phyloP scores from a whole-genome alignment of 1,140 invertebrate genomes.

The Temnothorax nylanderi region DNA sequence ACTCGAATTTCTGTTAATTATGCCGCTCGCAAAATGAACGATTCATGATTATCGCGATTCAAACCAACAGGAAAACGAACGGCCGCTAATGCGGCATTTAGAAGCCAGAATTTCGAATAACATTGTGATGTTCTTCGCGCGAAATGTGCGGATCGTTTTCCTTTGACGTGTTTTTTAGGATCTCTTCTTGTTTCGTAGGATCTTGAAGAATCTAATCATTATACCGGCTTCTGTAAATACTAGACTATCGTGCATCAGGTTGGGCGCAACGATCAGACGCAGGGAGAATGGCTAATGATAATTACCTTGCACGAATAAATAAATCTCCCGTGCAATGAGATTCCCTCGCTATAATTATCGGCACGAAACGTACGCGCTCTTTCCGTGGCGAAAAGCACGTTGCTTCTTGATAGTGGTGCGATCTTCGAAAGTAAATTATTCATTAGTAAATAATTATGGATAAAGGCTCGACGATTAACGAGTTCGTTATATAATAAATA shows the following conservation, averaged over 20 bases:
- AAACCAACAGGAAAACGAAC: neutral
- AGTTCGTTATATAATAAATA: conserved; percentile 2
- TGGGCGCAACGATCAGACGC: conserved; percentile 56
- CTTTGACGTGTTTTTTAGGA: conserved; percentile 2
- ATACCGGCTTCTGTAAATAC: conserved; percentile 68
- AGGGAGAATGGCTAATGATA: neutral
- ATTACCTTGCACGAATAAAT: neutral
- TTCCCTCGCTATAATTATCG: conserved; percentile 15
- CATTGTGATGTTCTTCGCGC: neutral
- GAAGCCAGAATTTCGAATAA: neutral
- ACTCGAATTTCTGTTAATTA: neutral
- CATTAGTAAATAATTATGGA: neutral
- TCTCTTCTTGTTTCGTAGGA: conserved; percentile 32
- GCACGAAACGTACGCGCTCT: neutral
- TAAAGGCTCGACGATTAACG: neutral
- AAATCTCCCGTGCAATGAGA: neutral
- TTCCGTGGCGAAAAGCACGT: neutral
- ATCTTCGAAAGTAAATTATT: conserved; percentile 13
- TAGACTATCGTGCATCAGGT: conserved; percentile 44
- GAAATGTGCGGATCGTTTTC: neutral
- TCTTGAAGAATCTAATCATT: conserved; percentile 44
- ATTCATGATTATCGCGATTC: neutral
- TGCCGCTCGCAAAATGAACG: neutral
- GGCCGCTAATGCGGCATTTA: neutral
- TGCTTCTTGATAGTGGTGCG: neutral